Percentiles rank a stretch among this genome's conserved stretches.
phyloP scores from a whole-genome alignment of 2,888 invertebrate genomes.

The Hypsopygia costalis region DNA sequence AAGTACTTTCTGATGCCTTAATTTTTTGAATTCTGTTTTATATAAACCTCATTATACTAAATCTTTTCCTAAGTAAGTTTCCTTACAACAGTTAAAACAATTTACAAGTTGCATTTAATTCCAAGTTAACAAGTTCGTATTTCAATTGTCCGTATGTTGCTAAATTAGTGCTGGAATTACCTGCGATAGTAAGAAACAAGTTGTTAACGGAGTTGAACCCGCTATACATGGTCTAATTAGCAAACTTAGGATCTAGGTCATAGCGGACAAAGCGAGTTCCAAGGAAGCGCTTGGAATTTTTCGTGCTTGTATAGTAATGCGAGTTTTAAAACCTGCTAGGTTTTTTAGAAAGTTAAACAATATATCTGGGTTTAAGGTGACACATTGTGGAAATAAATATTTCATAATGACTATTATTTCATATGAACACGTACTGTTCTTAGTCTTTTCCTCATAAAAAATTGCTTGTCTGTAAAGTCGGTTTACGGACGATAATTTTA shows the following conservation, averaged over 20 bases:
- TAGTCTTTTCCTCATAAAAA: no score
- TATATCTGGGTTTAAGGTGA: no score
- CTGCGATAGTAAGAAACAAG: constrained; percentile 6
- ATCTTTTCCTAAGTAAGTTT: no score
- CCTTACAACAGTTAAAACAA: no score
- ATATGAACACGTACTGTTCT: no score
- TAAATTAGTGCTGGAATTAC: not conserved
- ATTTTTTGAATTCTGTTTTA: no score
- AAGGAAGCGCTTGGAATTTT: constrained; percentile 1
- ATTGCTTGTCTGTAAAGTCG: no score
- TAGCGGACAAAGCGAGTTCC: constrained; percentile 32
- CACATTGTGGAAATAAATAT: no score
- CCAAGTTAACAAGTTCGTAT: not conserved
- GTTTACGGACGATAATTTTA: no score
- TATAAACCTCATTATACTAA: no score
- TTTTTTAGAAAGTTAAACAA: not conserved
- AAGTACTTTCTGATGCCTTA: no score
- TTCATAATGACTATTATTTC: no score
- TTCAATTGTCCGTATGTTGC: not conserved
- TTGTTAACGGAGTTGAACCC: constrained; percentile 20
- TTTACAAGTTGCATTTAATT: not conserved
- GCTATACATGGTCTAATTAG: constrained; percentile 39
- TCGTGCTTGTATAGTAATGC: not conserved
- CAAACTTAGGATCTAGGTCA: constrained; percentile 40
- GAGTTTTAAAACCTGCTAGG: not conserved